Base-by-base conservation (phyloP, 1,140 invertebrate genomes). In the Harpegnathos saltator region DNA sequence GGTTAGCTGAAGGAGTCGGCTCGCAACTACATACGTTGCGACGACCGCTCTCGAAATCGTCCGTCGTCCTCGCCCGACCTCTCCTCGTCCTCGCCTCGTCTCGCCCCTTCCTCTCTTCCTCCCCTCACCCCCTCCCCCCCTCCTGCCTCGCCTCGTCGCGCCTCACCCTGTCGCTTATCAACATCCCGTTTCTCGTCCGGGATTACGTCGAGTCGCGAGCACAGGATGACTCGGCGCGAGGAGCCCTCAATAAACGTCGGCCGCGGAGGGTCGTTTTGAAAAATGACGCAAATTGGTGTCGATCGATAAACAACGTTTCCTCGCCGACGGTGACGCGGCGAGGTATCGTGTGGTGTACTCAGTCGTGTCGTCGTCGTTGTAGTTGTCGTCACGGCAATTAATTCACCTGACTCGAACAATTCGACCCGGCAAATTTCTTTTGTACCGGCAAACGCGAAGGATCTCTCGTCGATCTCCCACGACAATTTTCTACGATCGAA, bases 151-250 rank as follows among this genome's bases (percentile, higher is more conserved):
- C 5, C 26, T n/a, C 26, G 15, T 26, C 61, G 26, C 7, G 5
- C 24, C n/a, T 26, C 22, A 52, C 5, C 29, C 29, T 58, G 50
- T 22, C 62, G 50, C 38, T 68, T 59, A 59, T 68, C 65, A 63
- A 58, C 74, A 80, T 78, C 78, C 22, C 12, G 56, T 59, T 26
- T 22, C 11, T 11, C 22, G 24, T 44, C 3, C 24, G 24, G 26
- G 66, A 33, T 54, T 54, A 33, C 1, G 17, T 38, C 44, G 22
- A 26, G 11, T 11, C 50, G 24, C 7, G 26, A 15, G n/a, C 56
- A 54, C n/a, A 71, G 68, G n/a, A 56, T 71, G 68, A 56, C 68
- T 71, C n/a, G 68, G 17, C 50, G 29, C 50, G 11, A 71, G n/a
- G 52, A 69, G 29, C 1, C 56, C 9, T 59, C 22, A 22, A 59